Evolutionary conservation across 2,888 invertebrate species (phyloP), one percentile per base, ranked within the genome.

Genomic region (Tubulanus polymorphus): DNA sequence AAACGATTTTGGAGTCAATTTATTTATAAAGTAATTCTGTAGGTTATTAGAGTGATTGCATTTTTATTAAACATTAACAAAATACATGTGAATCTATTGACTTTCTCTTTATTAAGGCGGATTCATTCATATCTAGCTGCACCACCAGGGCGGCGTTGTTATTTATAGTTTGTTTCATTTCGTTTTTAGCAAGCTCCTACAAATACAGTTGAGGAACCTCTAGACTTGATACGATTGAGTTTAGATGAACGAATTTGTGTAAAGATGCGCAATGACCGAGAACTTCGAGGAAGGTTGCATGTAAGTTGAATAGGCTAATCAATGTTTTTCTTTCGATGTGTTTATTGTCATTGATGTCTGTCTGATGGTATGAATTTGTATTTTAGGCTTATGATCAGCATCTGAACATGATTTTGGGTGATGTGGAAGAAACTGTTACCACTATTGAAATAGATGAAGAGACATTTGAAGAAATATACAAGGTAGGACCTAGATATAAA

Each of bases 191-290:
- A 64, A 57, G 64, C 69, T n/a, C 74, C 72, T 28, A 69, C 65
- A 1, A 73, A 72, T 48, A 88, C 92, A 62, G 88, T 99, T 0
- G 97, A 99, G 79, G 99, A 99, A 78, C 99, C 99, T 0, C 82
- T 99, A 47, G 99, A 99, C 83, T 84, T 99, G 51, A 92, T 99
- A 63, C 86, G 96, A 59, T 84, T 99, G 12, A 96, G 96, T 82
- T 85, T 99, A 66, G 99, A 99, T 81, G 99, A 99, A 79, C 86
- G 93, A 71, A 96, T 99, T 73, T 96, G 95, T 72, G 96, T 99
- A 0, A 99, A 99, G 83, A 96, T 99, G 96, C 86, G 97, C 53
- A 96, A 95, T 78, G 97, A 99, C 76, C 84, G 99, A 55, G 99
- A 99, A 82, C 83, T 99, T n/a, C 83, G 91, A 57, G 97, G 97